These are phyloP conservation scores for Onychorhynchus coronatus DNA, from an alignment of 2,113 vertebrate genomes.

Conservation along the genomic window DNA sequence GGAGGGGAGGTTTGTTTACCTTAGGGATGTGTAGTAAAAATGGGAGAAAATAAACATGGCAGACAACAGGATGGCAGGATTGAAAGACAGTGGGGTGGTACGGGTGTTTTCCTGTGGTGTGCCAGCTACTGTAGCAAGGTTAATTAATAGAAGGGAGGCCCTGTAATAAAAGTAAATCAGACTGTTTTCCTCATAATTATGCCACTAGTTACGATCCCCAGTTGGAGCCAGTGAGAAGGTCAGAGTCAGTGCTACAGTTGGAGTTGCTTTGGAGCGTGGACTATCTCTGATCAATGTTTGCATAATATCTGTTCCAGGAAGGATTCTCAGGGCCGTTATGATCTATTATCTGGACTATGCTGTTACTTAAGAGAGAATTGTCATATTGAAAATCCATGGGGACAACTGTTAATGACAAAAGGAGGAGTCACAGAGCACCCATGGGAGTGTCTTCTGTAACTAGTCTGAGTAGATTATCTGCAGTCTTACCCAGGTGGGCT, in stretches of 20 bases:
- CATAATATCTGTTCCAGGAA: neutral
- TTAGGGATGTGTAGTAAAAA: neutral
- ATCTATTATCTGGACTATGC: neutral
- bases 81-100: neutral
- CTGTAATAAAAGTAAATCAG: neutral
- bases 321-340: neutral
- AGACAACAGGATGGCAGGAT: neutral
- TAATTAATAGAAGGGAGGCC: neutral
- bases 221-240: neutral
- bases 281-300: neutral
- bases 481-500: neutral
- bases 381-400: neutral
- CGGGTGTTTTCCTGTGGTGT: neutral
- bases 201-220: neutral
- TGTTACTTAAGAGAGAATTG: neutral
- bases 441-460: neutral
- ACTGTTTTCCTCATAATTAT: neutral
- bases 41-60: neutral
- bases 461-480: neutral
- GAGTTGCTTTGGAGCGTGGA: neutral
- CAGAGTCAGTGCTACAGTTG: neutral
- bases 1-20: neutral
- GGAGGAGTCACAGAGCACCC: neutral
- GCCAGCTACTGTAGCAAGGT: neutral
- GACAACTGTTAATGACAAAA: neutral